Evolutionary conservation across 2,797 vertebrate species (phyloP), one percentile per base, ranked within the genome.

Genomic region (Microchirus variegatus): DNA sequence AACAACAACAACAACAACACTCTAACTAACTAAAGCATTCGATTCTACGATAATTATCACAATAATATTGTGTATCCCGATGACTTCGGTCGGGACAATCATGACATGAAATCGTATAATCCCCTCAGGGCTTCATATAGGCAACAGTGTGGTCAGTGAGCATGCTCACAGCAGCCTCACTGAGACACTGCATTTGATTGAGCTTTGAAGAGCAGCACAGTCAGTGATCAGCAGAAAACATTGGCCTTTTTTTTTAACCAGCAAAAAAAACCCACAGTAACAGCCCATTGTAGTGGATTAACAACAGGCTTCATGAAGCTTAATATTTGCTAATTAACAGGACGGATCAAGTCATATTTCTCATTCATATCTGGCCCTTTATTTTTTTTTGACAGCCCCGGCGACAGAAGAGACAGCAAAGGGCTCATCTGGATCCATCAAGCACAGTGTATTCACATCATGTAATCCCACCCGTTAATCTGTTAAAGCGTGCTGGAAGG

Each of bases 401-500:
- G 12, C 42, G 59, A 74, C 58, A 9, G 22, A 4, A 35, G 22
- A 17, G 22, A 19, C 15, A 1, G 19, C 8, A 22, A 6, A 13
- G 72, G 57, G 72, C 60, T 83, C 57, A 62, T 51, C 61, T 54
- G 80, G 73, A 75, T 74, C 80, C 63, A 71, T 80, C 53, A 71
- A 80, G 54, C 75, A 78, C 75, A 74, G 79, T 68, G 75, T 63
- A 79, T 85, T 73, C 84, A 66, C 83, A 84, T 86, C 84, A 69
- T 90, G 87, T 91, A 89, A 92, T 90, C 85, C 86, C 69, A 55
- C n/a, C 53, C 67, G 76, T 55, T 91, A 85, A 91, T 91, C 87
- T 87, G 73, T 60, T 82, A 80, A 84, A 83, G 0, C 12, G 54
- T 77, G 42, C 53, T 66, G 73, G 53, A 75, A 62, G 60, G 71